phyloP scores from a whole-genome alignment of 2,888 invertebrate genomes.

The Heliconius hortense region DNA sequence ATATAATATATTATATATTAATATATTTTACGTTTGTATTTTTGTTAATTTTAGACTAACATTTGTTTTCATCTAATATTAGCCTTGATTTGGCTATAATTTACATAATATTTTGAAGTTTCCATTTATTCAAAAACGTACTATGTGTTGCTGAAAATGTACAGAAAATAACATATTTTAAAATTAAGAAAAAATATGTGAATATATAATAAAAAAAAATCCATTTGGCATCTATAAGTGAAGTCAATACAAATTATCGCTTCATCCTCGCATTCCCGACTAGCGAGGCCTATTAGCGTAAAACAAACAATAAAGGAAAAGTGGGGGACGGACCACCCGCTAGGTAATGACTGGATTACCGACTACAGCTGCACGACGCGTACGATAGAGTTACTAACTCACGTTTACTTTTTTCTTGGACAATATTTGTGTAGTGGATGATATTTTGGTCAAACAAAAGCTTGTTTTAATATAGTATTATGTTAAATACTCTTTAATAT shows the following conservation, averaged over 20 bases:
- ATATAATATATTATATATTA: background rate
- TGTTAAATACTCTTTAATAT: background rate
- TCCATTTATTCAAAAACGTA: background rate
- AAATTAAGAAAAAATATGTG: background rate
- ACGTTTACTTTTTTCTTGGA: constrained; percentile 19
- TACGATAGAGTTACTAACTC: constrained; percentile 27
- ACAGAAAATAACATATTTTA: background rate
- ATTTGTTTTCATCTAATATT: background rate
- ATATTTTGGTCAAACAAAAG: constrained; percentile 8
- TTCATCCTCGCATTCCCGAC: constrained; percentile 37
- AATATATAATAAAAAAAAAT: constrained; percentile 2
- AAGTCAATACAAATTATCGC: constrained; percentile 40
- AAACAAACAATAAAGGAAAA: constrained; percentile 43
- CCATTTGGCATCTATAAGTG: constrained; percentile 22
- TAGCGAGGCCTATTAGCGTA: constrained; percentile 42
- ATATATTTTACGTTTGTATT: background rate
- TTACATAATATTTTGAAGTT: background rate
- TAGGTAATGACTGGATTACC: constrained; percentile 44
- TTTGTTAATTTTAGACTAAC: background rate
- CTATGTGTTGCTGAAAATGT: background rate
- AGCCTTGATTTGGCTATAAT: background rate
- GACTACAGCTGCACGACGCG: constrained; percentile 38
- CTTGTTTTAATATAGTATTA: background rate
- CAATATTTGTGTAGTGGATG: constrained; percentile 5
- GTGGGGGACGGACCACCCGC: constrained; percentile 43